These are phyloP conservation scores for human (Homo sapiens) DNA, from an alignment of 2,113 vertebrate genomes.

Conservation along the genomic window GRCh38 chr2:72815501-72816000, in stretches of 20 bases:
- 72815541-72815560: background rate
- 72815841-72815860: background rate
- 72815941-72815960: too few species aligned
- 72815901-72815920: too few species aligned
- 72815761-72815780: background rate
- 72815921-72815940: too few species aligned
- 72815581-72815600: background rate
- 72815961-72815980: too few species aligned
- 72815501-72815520: background rate
- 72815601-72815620: slow-evolving; percentile 4
- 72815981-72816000: too few species aligned
- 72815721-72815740: slow-evolving; percentile 8
- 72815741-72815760: background rate
- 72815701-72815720: background rate
- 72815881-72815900: too few species aligned
- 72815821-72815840: background rate
- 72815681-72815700: background rate
- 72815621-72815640: background rate
- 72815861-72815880: background rate
- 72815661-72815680: background rate
- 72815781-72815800: background rate
- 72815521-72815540: background rate
- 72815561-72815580: background rate
- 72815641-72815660: background rate
- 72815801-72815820: background rate